phyloP scores from a whole-genome alignment of 2,797 vertebrate genomes.

The Enteromius thamalakanensis region DNA sequence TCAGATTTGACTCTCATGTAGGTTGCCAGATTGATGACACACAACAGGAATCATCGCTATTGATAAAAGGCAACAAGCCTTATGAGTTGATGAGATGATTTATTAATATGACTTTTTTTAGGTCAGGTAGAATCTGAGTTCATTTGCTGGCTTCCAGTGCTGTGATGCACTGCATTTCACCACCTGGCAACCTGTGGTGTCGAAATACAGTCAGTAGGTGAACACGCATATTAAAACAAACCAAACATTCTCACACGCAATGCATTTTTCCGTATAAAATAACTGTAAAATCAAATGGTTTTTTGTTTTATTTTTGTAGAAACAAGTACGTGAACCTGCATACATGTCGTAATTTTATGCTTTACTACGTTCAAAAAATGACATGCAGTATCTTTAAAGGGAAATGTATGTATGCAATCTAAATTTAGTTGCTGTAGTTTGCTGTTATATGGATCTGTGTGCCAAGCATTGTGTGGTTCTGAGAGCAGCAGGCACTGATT shows the following conservation, averaged over 20 bases:
- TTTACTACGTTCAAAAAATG: background rate
- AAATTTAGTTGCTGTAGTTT: constrained; percentile 17
- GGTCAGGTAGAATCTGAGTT: background rate
- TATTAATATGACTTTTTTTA: background rate
- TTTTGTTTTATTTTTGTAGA: background rate
- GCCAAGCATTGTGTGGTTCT: constrained; percentile 10
- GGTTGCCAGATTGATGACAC: background rate
- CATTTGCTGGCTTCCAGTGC: background rate
- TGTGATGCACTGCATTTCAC: background rate
- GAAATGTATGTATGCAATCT: constrained; percentile 5
- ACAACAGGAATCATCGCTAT: background rate
- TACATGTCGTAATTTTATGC: background rate
- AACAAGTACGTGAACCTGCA: background rate
- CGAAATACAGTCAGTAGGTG: background rate
- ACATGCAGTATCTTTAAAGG: background rate
- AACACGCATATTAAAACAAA: background rate
- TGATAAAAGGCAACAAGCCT: background rate
- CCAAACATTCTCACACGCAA: background rate
- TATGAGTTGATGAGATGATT: background rate
- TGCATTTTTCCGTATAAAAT: background rate
- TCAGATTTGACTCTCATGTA: background rate
- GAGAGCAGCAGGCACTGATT: constrained; percentile 57
- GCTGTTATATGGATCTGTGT: constrained; percentile 31
- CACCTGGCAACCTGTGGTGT: background rate
- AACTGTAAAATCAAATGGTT: background rate